A percentile compares a stretch with the other conserved stretches of the same genome.
Evolutionary conservation across 2,113 vertebrate species (phyloP).

Genomic region (Irena cyanogastra): DNA sequence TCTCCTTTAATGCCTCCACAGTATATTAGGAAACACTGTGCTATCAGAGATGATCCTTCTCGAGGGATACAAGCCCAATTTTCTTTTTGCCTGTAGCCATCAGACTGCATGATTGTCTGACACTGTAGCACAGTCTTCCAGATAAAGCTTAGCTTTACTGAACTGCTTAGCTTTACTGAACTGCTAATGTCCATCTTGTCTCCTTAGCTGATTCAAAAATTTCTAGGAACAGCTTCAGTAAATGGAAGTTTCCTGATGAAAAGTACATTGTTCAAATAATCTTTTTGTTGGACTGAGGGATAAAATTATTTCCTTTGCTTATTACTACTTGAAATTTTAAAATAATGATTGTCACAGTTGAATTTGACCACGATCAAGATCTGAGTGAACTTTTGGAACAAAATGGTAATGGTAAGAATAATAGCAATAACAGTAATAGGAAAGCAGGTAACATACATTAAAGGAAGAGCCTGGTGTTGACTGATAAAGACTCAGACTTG

Average conservation of each 20-base stretch:
- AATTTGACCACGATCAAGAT: not conserved
- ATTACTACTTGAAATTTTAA: not conserved
- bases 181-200: not conserved
- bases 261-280: not conserved
- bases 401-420: not conserved
- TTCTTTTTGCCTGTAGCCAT: not conserved
- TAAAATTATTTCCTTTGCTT: not conserved
- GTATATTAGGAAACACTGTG: not conserved
- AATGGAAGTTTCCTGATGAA: not conserved
- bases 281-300: not conserved
- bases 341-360: not conserved
- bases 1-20: not conserved
- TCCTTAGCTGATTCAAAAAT: not conserved
- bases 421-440: not conserved
- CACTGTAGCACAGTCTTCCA: not conserved
- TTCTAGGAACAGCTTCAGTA: not conserved
- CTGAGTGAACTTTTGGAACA: slow-evolving; percentile 1
- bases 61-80: not conserved
- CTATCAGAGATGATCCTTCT: not conserved
- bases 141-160: not conserved
- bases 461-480: slow-evolving; percentile 15
- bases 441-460: not conserved
- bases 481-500: slow-evolving; percentile 1
- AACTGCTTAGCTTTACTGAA: not conserved
- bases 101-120: not conserved